Evolutionary conservation across 1,140 invertebrate species (phyloP).

Genomic region (Lerema accius): DNA sequence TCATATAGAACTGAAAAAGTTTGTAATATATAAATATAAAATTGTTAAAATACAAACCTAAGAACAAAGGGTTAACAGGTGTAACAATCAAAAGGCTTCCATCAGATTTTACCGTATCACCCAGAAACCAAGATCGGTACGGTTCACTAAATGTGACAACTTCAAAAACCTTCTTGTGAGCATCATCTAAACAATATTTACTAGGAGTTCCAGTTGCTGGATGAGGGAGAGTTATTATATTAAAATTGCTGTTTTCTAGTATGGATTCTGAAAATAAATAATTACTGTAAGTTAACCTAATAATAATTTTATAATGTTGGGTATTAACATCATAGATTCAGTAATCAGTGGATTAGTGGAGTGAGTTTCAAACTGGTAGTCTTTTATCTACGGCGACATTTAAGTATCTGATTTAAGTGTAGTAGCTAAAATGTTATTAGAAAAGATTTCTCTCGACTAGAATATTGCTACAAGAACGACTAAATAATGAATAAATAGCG

Average conservation of each 20-base stretch:
- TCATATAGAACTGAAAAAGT: no score
- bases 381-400: no score
- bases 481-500: no score
- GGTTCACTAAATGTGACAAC: conserved; percentile 82
- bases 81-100: conserved; percentile 88
- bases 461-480: no score
- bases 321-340: no score
- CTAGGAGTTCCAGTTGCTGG: conserved; percentile 84
- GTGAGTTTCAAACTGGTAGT: no score
- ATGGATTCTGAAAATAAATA: conserved; percentile 77
- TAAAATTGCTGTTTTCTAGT: conserved; percentile 85
- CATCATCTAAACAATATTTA: conserved; percentile 85
- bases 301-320: conserved; percentile 64
- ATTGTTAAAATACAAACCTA: conserved; percentile 81
- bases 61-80: conserved; percentile 88
- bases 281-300: background rate
- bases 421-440: no score
- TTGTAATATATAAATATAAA: no score
- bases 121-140: conserved; percentile 55
- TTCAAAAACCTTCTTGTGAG: conserved; percentile 79
- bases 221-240: conserved; percentile 88
- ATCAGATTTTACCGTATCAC: conserved; percentile 86
- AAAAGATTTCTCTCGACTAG: no score
- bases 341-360: no score
- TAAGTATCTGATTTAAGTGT: no score